Evolutionary conservation across 92 coral and sea anemone species (phyloP).

Genomic region (Blastomussa wellsi): DNA sequence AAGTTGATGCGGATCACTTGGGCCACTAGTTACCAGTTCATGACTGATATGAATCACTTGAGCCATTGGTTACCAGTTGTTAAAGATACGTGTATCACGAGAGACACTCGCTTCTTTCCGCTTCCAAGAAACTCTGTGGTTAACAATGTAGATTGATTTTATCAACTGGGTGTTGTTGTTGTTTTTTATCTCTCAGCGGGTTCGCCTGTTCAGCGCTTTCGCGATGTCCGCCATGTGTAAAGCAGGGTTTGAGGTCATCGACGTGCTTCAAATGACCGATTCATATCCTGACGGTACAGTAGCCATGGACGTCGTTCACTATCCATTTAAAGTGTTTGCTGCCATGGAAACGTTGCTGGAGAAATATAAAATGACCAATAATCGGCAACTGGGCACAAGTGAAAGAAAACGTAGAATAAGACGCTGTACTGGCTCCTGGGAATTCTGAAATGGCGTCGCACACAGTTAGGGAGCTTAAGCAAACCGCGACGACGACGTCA

Average conservation of each 20-base stretch:
- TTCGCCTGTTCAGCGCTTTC: slow-evolving; percentile 42
- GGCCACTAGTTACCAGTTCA: too few species aligned
- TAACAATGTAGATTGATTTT: too few species aligned
- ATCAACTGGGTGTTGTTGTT: too few species aligned
- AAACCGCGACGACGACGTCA: too few species aligned
- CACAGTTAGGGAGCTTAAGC: too few species aligned
- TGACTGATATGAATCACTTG: not conserved
- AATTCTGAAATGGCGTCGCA: too few species aligned
- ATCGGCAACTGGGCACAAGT: slow-evolving; percentile 5
- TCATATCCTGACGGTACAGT: slow-evolving; percentile 43
- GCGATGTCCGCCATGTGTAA: slow-evolving; percentile 52
- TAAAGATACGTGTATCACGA: not conserved
- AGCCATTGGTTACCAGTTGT: not conserved
- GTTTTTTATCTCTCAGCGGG: slow-evolving; percentile 22
- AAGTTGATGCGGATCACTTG: too few species aligned
- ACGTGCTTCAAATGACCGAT: slow-evolving; percentile 49
- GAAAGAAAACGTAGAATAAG: not conserved
- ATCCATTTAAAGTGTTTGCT: slow-evolving; percentile 33
- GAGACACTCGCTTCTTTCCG: not conserved
- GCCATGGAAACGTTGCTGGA: slow-evolving; percentile 45
- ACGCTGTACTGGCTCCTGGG: too few species aligned
- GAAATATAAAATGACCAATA: slow-evolving; percentile 26
- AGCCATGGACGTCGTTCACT: slow-evolving; percentile 52
- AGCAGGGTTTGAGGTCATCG: slow-evolving; percentile 55
- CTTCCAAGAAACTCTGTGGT: too few species aligned